These are phyloP conservation scores for Lepidochrysops patricia DNA, from an alignment of 2,888 invertebrate species.

Conservation along the genomic window DNA sequence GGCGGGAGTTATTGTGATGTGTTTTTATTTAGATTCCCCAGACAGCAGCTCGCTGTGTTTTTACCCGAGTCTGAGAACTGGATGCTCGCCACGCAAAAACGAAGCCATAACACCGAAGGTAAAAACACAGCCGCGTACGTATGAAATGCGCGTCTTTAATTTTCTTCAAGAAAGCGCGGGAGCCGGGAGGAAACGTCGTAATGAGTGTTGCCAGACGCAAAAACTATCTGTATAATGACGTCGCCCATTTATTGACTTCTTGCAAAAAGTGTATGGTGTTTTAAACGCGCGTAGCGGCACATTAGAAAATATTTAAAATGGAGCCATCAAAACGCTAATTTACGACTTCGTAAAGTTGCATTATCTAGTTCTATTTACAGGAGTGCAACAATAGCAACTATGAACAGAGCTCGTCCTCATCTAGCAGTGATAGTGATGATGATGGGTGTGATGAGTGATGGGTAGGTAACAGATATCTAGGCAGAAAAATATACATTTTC, in stretches of 20 bases:
- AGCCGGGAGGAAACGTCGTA: conserved; percentile 71
- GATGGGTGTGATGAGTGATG: too few species aligned
- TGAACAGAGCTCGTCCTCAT: too few species aligned
- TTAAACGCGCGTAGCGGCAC: conserved; percentile 37
- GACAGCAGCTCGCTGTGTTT: conserved; percentile 37
- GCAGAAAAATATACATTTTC: too few species aligned
- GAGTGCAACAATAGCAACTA: too few species aligned
- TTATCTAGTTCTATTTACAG: too few species aligned
- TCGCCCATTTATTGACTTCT: conserved; percentile 42
- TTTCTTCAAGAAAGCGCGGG: conserved; percentile 71
- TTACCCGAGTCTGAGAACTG: conserved; percentile 64
- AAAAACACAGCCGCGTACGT: conserved; percentile 62
- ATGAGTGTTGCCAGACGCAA: conserved; percentile 65
- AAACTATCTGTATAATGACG: conserved; percentile 62
- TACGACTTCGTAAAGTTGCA: conserved; percentile 12
- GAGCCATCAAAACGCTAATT: neutral
- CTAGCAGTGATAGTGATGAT: too few species aligned
- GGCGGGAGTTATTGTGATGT: conserved; percentile 57
- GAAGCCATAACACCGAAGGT: conserved; percentile 48
- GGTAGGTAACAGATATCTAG: too few species aligned
- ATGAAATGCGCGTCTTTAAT: conserved; percentile 72
- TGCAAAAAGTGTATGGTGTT: conserved; percentile 52
- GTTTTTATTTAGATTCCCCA: conserved; percentile 43
- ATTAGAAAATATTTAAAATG: neutral
- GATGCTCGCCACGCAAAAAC: conserved; percentile 49